Evolutionary conservation across 2,797 vertebrate species (phyloP), one percentile per base, ranked within the genome.

Genomic region (Pangasius mekongensis): DNA sequence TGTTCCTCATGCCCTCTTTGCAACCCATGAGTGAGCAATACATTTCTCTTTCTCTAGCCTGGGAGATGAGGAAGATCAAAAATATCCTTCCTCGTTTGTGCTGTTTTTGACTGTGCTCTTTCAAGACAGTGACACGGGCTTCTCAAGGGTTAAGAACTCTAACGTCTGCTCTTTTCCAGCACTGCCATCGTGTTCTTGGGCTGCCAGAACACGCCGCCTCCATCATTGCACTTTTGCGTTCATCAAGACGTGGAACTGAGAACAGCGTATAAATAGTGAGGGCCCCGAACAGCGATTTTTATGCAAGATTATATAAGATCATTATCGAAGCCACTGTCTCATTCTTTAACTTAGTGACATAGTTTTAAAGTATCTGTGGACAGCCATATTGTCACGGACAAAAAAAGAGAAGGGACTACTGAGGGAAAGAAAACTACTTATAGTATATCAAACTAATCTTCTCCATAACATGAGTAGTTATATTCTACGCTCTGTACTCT

Each of bases 151-250:
- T 73, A 62, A 73, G 54, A 54, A 64, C 58, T 47, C 39, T 60
- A 87, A 43, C 11, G 54, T 60, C 66, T 73, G 64, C 24, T 11
- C 54, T 56, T 71, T 87, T 82, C 36, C 77, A 52, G 58, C 52
- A 58, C 56, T 88, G 58, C 60, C 78, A 81, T 9, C 5, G 2
- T 81, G 33, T 81, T 39, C 54, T 39, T 60, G 4, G 54, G 78
- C 30, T 24, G 30, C 54, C 54, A 81, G 54, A 81, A 43, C 49
- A 60, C 30, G n/a, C 62, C 36, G 39, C 87, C 60, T 87, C 69
- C 54, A n/a, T 52, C 69, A 64, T n/a, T 58, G 58, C 86, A 83
- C 67, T 76, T 83, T 69, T 83, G 56, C 43, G 27, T 22, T 83
- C 9, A 27, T 36, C 43, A 39, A 39, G 80, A 87, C 52, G 67